Conservation (phyloP, 2,888 invertebrate species). For the Shargacucullia verbasci region DNA sequence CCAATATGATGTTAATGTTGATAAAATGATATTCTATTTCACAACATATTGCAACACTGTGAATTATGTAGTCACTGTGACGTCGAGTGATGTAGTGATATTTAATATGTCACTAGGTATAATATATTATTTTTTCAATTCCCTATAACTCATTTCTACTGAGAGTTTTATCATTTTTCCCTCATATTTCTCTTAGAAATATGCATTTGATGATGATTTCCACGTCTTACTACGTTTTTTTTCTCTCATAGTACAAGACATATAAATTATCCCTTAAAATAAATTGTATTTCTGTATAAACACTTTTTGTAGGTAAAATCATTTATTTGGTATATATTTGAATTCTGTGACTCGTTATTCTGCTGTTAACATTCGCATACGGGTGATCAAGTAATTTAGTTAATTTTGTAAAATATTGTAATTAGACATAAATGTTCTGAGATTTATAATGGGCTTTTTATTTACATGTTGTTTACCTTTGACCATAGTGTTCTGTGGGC, state of each 20-base stretch:
- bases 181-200: conserved; percentile 14
- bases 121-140: conserved; percentile 27
- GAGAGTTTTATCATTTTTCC: conserved; percentile 12
- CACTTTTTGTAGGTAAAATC: conserved; percentile 5
- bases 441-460: conserved; percentile 29
- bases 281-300: neutral
- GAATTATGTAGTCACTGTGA: conserved; percentile 36
- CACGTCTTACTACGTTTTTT: neutral
- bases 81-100: conserved; percentile 8
- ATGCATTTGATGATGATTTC: conserved; percentile 10
- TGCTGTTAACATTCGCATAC: conserved; percentile 32
- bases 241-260: conserved; percentile 1
- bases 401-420: conserved; percentile 70
- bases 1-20: too few relatives aligned
- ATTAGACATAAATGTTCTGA: conserved; percentile 66
- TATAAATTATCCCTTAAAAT: conserved; percentile 4
- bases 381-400: conserved; percentile 60
- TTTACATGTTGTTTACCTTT: neutral
- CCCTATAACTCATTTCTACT: conserved; percentile 15
- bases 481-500: neutral
- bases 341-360: conserved; percentile 33
- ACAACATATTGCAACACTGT: conserved; percentile 40
- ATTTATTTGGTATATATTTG: conserved; percentile 10
- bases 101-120: conserved; percentile 10
- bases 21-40: conserved; percentile 32